A percentile compares a stretch with the other conserved stretches of the same genome.
Evolutionary conservation across 2,888 invertebrate genomes (phyloP).

Genomic region (Epiperipatus broadwayi): DNA sequence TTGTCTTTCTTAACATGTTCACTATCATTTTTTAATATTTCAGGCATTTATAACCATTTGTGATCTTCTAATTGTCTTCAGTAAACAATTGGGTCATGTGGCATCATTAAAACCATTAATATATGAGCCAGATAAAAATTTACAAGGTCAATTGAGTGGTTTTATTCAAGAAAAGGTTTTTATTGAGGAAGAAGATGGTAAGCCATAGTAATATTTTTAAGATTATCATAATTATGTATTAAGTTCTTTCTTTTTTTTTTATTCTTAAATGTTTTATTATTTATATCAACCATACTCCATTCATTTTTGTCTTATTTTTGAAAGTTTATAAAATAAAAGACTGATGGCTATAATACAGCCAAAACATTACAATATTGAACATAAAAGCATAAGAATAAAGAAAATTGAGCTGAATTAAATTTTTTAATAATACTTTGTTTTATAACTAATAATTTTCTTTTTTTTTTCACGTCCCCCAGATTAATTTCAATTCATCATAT

Average conservation of each 20-base stretch:
- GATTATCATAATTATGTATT: conserved; percentile 12
- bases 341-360: too few relatives aligned
- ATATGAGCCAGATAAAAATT: conserved; percentile 54
- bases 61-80: conserved; percentile 80
- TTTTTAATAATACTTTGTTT: too few relatives aligned
- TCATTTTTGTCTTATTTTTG: too few relatives aligned
- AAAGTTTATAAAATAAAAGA: too few relatives aligned
- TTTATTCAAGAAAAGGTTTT: conserved; percentile 88
- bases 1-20: too few relatives aligned
- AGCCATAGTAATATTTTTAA: conserved; percentile 16
- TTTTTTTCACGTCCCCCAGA: too few relatives aligned
- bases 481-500: too few relatives aligned
- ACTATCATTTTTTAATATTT: conserved; percentile 11
- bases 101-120: conserved; percentile 38
- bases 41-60: conserved; percentile 86
- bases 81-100: conserved; percentile 46
- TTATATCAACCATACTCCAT: too few relatives aligned
- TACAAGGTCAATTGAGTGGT: conserved; percentile 61
- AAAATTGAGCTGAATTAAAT: too few relatives aligned
- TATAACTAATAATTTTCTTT: too few relatives aligned
- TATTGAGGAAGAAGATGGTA: conserved; percentile 72
- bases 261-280: conserved; percentile 12
- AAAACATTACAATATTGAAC: too few relatives aligned
- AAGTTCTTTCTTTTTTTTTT: neutral
- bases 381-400: too few relatives aligned